Percentiles rank a stretch among this genome's conserved stretches.
Conservation (phyloP, 2,113 vertebrate genomes). For the Takifugu bimaculatus region DNA sequence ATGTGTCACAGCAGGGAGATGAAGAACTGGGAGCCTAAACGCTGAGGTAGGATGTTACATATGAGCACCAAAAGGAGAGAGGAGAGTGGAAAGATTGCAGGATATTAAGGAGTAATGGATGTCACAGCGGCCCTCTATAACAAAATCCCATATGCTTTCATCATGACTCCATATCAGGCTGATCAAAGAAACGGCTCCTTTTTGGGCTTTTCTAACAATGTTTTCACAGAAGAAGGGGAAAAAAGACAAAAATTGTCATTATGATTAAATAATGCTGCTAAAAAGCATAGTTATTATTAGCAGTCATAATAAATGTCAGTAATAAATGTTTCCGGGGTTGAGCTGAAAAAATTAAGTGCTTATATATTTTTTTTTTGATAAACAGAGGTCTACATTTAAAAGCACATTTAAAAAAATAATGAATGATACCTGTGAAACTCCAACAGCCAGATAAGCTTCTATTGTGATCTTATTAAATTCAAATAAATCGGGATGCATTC, state of each 20-base stretch:
- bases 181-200: slow-evolving; percentile 75
- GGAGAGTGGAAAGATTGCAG: slow-evolving; percentile 54
- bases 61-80: slow-evolving; percentile 37
- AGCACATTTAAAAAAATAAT: not conserved
- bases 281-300: too few relatives aligned
- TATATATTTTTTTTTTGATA: too few relatives aligned
- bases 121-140: slow-evolving; percentile 63
- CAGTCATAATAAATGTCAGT: not conserved
- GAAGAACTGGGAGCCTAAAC: slow-evolving; percentile 31
- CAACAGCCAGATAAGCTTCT: slow-evolving; percentile 48
- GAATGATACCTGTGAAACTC: slow-evolving; percentile 8
- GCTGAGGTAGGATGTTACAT: slow-evolving; percentile 36
- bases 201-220: slow-evolving; percentile 53
- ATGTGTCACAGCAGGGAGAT: slow-evolving; percentile 41
- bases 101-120: slow-evolving; percentile 71
- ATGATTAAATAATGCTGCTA: too few relatives aligned
- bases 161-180: slow-evolving; percentile 64
- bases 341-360: not conserved
- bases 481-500: slow-evolving; percentile 68
- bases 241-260: slow-evolving; percentile 29
- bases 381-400: too few relatives aligned
- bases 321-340: slow-evolving; percentile 2
- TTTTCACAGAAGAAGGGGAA: slow-evolving; percentile 63
- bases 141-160: slow-evolving; percentile 72
- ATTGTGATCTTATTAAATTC: slow-evolving; percentile 50